These are phyloP conservation scores for Notarius quadriscutis DNA, from an alignment of 2,113 vertebrate species.

Conservation along the genomic window DNA sequence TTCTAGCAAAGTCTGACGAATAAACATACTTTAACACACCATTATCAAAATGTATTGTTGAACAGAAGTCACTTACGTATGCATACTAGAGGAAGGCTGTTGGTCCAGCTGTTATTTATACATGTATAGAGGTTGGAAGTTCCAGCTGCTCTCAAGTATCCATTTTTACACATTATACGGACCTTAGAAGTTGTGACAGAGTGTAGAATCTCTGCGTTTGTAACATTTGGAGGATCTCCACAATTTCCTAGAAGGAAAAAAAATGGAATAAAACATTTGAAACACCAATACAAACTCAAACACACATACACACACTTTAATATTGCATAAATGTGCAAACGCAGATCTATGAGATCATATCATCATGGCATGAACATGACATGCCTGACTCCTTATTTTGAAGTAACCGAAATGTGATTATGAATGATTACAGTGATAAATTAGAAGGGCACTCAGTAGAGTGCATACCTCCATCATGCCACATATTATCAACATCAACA, in stretches of 20 bases:
- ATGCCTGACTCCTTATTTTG: no score
- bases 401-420: no score
- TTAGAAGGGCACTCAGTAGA: no score
- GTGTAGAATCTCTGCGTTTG: not conserved
- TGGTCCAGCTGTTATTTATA: constrained; percentile 17
- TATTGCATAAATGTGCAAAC: not conserved
- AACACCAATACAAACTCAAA: not conserved
- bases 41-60: not conserved
- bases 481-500: no score
- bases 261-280: not conserved
- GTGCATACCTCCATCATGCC: no score
- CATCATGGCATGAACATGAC: not conserved
- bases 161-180: constrained; percentile 58
- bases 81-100: not conserved
- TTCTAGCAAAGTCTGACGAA: not conserved
- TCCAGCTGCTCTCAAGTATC: constrained; percentile 62
- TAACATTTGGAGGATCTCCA: not conserved
- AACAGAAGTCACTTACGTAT: constrained; percentile 64
- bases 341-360: not conserved
- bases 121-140: constrained; percentile 65
- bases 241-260: constrained; percentile 28
- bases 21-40: not conserved
- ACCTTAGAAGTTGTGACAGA: rapidly evolving
- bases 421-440: no score
- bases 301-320: not conserved